Conservation (phyloP, 2,113 vertebrate species). For the Rhynchopsitta pachyrhyncha region DNA sequence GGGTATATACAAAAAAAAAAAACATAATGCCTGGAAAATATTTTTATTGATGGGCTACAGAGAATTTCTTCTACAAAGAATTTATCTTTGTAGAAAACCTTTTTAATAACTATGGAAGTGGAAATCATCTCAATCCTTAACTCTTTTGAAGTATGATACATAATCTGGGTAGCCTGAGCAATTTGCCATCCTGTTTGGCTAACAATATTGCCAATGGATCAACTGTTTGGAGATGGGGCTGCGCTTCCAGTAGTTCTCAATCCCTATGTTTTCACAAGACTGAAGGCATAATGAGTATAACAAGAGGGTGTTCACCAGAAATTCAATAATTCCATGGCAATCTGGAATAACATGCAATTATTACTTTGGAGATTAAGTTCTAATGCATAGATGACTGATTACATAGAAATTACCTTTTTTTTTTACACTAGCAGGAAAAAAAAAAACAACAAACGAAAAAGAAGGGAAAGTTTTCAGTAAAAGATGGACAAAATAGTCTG, state of each 20-base stretch:
- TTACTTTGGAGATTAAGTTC: not conserved
- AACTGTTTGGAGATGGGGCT: not conserved
- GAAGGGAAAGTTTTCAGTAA: not conserved
- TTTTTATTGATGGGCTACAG: not conserved
- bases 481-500: not conserved
- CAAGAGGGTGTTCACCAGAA: not conserved
- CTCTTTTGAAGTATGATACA: not conserved
- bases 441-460: not conserved
- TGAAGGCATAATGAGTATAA: not conserved
- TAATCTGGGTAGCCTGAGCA: not conserved
- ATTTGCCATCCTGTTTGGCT: not conserved
- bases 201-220: not conserved
- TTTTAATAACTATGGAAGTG: not conserved
- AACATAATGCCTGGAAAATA: not conserved
- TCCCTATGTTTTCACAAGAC: not conserved
- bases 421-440: not conserved
- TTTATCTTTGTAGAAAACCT: not conserved
- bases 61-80: not conserved
- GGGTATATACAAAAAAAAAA: not conserved
- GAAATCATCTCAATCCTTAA: not conserved
- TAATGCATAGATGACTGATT: not conserved
- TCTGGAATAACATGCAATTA: not conserved
- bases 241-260: not conserved
- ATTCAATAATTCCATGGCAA: not conserved
- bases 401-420: not conserved